Evolutionary conservation across 2,113 vertebrate species (phyloP).

Genomic region (Platysteira castanea): DNA sequence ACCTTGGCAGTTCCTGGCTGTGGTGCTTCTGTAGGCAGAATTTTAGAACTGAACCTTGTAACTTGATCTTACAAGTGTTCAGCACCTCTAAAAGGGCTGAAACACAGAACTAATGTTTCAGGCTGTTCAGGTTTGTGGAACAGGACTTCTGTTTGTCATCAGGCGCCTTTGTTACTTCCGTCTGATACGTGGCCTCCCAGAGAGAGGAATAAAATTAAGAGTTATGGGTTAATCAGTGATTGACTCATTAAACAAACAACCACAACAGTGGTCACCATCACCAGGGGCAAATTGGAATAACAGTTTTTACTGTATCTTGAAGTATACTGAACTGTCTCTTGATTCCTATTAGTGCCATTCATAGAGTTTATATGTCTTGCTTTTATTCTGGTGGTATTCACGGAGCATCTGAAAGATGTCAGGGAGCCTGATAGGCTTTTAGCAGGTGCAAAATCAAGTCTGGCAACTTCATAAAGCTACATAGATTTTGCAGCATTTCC

Average conservation of each 20-base stretch:
- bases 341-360: not conserved
- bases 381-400: slow-evolving; percentile 8
- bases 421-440: slow-evolving; percentile 8
- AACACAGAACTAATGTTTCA: not conserved
- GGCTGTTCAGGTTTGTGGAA: not conserved
- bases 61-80: not conserved
- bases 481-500: not conserved
- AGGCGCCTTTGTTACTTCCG: rapidly evolving
- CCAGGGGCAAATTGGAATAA: not conserved
- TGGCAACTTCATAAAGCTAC: not conserved
- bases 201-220: not conserved
- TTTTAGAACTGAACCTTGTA: not conserved
- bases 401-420: slow-evolving; percentile 1
- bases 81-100: not conserved
- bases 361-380: not conserved
- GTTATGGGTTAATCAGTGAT: not conserved
- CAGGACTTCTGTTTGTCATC: not conserved
- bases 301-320: not conserved
- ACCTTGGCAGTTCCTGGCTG: not conserved
- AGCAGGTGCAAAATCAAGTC: slow-evolving; percentile 10
- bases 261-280: rapidly evolving
- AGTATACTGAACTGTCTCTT: not conserved
- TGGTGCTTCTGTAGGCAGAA: not conserved
- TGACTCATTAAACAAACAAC: not conserved
- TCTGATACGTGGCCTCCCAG: not conserved